phyloP scores from a whole-genome alignment of 64 coral and sea anemone genomes.

The Trachythela sp. region DNA sequence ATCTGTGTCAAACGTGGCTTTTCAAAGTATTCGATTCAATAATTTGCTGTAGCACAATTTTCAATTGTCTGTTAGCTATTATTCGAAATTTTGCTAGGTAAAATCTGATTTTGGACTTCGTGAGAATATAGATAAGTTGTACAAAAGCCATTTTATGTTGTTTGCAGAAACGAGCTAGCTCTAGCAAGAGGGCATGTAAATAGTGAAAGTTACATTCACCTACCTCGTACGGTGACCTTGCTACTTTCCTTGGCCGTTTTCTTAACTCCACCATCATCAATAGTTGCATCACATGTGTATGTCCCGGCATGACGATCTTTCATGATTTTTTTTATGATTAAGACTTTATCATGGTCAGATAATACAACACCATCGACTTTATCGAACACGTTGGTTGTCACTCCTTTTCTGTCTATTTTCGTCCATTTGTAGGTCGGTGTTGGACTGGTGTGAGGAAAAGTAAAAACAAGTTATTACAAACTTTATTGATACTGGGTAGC shows the following conservation, averaged over 20 bases:
- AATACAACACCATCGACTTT: background rate
- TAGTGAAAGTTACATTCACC: background rate
- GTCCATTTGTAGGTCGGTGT: background rate
- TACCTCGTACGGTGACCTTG: background rate
- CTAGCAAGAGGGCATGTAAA: background rate
- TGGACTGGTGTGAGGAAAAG: background rate
- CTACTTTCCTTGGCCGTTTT: background rate
- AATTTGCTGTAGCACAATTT: no score
- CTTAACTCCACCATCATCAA: background rate
- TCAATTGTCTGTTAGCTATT: no score
- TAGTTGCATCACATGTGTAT: background rate
- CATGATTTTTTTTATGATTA: background rate
- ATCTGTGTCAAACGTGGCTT: no score
- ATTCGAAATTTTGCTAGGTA: no score
- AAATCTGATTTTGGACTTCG: no score
- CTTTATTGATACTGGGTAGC: no score
- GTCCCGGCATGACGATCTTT: background rate
- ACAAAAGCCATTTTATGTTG: no score
- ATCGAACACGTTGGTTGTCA: background rate
- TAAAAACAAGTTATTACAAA: background rate
- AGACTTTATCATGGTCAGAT: background rate
- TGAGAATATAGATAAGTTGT: no score
- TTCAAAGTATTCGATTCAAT: no score
- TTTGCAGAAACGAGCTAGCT: no score
- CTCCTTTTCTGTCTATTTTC: background rate